phyloP scores from a whole-genome alignment of 2,797 vertebrate species.

The Poeciliopsis infans region DNA sequence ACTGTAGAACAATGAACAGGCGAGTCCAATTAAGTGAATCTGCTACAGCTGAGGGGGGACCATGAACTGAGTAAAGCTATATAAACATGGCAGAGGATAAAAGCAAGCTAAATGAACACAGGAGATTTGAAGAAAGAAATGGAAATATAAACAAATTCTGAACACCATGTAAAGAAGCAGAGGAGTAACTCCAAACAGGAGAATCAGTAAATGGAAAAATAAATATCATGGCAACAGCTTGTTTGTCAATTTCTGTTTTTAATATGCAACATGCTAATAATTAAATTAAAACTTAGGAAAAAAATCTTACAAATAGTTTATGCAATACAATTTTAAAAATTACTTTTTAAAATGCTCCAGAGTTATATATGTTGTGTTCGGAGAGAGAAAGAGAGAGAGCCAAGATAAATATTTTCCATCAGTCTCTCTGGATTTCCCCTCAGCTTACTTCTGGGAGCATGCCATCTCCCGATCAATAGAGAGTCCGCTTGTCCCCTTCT shows the following conservation, averaged over 20 bases:
- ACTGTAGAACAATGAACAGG: not conserved
- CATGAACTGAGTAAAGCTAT: not conserved
- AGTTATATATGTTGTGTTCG: not conserved
- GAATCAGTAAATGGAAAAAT: not conserved
- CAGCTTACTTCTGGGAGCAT: constrained; percentile 40
- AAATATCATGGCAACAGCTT: not conserved
- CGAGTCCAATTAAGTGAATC: not conserved
- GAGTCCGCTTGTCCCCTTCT: constrained; percentile 60
- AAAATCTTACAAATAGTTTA: not conserved
- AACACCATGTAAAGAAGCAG: not conserved
- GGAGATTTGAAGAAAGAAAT: not conserved
- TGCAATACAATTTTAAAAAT: not conserved
- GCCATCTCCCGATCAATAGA: constrained; percentile 52
- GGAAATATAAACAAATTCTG: not conserved
- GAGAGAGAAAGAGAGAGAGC: not conserved
- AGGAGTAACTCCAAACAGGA: not conserved
- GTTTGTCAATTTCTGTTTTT: not conserved
- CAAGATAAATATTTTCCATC: constrained; percentile 23
- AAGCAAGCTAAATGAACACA: not conserved
- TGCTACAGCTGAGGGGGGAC: not conserved
- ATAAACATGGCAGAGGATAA: not conserved
- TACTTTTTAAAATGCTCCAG: not conserved
- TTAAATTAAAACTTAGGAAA: not conserved
- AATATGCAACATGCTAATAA: not conserved
- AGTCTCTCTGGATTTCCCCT: constrained; percentile 41